phyloP scores from a whole-genome alignment of 2,888 invertebrate species.

The Euproctis similis region DNA sequence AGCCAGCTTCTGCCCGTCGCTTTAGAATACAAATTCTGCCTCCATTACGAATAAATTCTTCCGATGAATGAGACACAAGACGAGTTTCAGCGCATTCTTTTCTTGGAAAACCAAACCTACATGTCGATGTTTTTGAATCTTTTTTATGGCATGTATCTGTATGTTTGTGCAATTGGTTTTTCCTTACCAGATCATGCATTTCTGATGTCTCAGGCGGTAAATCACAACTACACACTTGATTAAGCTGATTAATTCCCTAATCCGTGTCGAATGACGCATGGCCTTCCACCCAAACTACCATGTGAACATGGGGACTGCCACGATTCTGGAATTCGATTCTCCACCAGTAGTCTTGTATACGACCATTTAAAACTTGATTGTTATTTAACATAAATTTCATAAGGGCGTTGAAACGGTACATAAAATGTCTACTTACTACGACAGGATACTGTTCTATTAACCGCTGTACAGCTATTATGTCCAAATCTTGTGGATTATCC shows the following conservation, averaged over 20 bases:
- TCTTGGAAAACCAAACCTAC: background rate
- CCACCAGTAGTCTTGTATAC: background rate
- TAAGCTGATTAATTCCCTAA: background rate
- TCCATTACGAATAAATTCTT: background rate
- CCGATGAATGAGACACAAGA: background rate
- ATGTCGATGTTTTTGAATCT: too few species aligned
- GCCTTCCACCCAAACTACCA: background rate
- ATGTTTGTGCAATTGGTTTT: background rate
- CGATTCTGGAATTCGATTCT: background rate
- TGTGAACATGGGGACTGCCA: constrained; percentile 1
- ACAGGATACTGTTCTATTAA: background rate
- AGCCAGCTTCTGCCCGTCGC: background rate
- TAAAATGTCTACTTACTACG: background rate
- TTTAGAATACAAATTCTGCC: background rate
- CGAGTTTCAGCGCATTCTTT: background rate
- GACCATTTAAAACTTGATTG: background rate
- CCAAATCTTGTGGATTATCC: too few species aligned
- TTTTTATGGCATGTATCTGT: background rate
- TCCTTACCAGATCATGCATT: background rate
- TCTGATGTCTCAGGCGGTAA: background rate
- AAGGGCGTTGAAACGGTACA: constrained; percentile 1
- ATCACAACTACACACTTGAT: background rate
- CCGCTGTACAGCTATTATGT: background rate
- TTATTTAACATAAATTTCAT: background rate
- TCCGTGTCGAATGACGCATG: background rate